phyloP scores from a whole-genome alignment of 2,888 invertebrate genomes.

The Diplolepis rosae region DNA sequence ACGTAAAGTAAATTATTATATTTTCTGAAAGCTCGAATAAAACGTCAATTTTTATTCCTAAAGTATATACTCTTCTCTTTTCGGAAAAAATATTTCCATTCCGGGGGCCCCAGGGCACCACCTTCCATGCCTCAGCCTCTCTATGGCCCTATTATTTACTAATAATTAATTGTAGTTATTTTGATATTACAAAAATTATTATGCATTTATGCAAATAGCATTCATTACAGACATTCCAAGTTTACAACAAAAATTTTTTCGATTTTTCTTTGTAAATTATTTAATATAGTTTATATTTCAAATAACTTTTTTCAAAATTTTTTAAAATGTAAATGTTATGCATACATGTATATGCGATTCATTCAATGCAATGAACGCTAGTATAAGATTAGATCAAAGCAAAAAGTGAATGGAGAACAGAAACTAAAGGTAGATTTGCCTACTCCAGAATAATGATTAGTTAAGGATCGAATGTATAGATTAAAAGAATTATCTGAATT shows the following conservation, averaged over 20 bases:
- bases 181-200: background rate
- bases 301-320: background rate
- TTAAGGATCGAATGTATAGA: background rate
- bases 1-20: no score
- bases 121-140: no score
- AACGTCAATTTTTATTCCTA: no score
- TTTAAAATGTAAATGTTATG: background rate
- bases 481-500: conserved; percentile 12
- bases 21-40: no score
- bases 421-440: background rate
- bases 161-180: background rate
- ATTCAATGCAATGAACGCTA: background rate
- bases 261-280: no score
- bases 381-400: background rate
- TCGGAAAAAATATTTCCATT: no score
- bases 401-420: conserved; percentile 20
- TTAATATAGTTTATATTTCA: no score
- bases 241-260: no score
- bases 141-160: background rate
- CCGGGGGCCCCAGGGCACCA: no score
- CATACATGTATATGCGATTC: background rate
- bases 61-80: no score
- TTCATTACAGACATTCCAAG: no score
- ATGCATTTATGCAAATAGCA: no score
- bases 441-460: conserved; percentile 23